Evolutionary conservation across 2,888 invertebrate genomes (phyloP), one percentile per base, ranked within the genome.

Genomic region (Pterostichus niger): DNA sequence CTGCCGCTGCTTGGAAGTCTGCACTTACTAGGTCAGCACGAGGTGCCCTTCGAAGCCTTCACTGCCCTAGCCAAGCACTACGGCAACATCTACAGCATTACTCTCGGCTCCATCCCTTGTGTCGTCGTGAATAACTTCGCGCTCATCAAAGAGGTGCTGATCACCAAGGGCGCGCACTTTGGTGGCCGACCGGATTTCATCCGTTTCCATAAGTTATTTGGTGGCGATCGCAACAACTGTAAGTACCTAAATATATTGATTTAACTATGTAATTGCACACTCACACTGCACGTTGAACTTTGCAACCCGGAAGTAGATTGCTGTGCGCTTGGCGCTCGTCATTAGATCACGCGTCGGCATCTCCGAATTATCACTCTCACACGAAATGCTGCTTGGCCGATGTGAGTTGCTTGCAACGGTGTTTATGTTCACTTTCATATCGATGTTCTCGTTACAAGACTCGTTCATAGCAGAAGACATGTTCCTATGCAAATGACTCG

Each of bases 171-270:
- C 4, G 94, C 94, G 84, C 94, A 94, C 86, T 96, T 97, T 89
- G 96, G 96, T 0, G 96, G 96, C 10, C 91, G 97, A 9, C 96
- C 97, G 0, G 94, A 96, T 88, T 96, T 96, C 89, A 88, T 94
- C 85, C 91, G 97, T 15, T 97, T 96, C 88, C 94, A 96, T 87
- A 93, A 94, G 85, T 93, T 97, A 7, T 97, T 97, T 89, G 96
- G 95, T 35, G 96, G 96, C 44, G 95, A 96, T 90, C 91, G 96
- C 81, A 96, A 96, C 89, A 96, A 96, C 88, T 96, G 96, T 97
- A 90, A 96, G 97, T 94, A 89, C 84, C 15, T 82, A n/a, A 31
- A 44, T 76, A 54, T 75, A 46, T 71, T 44, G 44, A 44, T 71
- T 44, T 71, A 44, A 46, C 13, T 64, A 64, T 64, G 6, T 33